A percentile compares a stretch with the other conserved stretches of the same genome.
These are phyloP conservation scores for Helarctos malayanus DNA, from an alignment of 2,797 vertebrate genomes.

Conservation along the genomic window DNA sequence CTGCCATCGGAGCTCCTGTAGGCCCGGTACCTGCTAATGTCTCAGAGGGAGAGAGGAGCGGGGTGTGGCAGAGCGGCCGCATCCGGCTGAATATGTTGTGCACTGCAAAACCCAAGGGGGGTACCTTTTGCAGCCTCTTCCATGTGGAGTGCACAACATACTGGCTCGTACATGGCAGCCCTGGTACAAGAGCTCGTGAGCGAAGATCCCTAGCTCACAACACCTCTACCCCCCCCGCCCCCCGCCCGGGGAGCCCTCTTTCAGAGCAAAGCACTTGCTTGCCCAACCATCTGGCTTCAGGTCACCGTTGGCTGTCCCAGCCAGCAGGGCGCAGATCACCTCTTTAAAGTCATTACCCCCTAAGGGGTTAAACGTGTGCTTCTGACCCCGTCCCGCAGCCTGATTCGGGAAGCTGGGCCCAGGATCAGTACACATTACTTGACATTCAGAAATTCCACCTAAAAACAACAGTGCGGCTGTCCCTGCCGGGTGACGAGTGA, in stretches of 20 bases:
- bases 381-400: constrained; percentile 68
- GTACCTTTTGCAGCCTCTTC: not conserved
- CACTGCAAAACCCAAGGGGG: not conserved
- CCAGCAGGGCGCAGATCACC: not conserved
- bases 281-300: not conserved
- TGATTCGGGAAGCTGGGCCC: constrained; percentile 63
- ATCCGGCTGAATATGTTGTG: not conserved
- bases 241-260: not conserved
- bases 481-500: constrained; percentile 78
- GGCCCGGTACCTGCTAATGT: not conserved
- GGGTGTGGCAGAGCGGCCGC: not conserved
- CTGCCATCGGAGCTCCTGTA: not conserved
- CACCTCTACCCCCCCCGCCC: not conserved
- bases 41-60: not conserved
- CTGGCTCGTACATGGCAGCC: not conserved
- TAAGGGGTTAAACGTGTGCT: constrained; percentile 55
- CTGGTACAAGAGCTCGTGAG: accelerated
- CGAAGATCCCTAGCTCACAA: accelerated
- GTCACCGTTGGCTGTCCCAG: not conserved
- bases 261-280: not conserved
- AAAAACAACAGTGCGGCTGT: constrained; percentile 71
- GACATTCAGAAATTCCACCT: constrained; percentile 78
- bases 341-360: not conserved
- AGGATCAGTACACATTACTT: constrained; percentile 53
- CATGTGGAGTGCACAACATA: accelerated